Conservation (phyloP, 2,113 vertebrate species). For the Salvator merianae region DNA sequence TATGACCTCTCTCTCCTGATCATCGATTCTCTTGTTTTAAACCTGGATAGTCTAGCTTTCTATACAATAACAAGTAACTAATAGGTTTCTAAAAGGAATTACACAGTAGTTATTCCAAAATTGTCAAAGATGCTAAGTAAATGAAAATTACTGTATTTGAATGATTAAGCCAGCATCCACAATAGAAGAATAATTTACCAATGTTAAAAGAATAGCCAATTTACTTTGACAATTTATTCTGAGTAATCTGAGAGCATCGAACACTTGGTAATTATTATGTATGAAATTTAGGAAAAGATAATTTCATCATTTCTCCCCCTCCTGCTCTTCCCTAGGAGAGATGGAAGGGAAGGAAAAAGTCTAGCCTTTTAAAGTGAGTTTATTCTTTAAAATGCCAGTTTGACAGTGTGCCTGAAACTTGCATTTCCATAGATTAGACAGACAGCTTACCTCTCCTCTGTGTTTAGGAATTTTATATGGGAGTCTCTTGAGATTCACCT, state of each 20-base stretch:
- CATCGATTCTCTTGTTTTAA: constrained; percentile 55
- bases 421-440: constrained; percentile 58
- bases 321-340: constrained; percentile 8
- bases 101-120: constrained; percentile 57
- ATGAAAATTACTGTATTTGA: constrained; percentile 58
- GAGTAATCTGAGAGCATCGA: constrained; percentile 51
- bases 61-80: constrained; percentile 57
- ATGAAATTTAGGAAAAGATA: constrained; percentile 58
- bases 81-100: constrained; percentile 61
- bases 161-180: constrained; percentile 58
- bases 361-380: constrained; percentile 50
- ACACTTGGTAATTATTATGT: constrained; percentile 56
- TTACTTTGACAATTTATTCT: constrained; percentile 66
- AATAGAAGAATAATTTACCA: constrained; percentile 69
- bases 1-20: constrained; percentile 43
- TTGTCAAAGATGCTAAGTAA: constrained; percentile 60
- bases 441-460: constrained; percentile 55
- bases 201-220: constrained; percentile 70
- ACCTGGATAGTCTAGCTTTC: constrained; percentile 51
- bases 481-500: constrained; percentile 57
- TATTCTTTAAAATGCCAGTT: constrained; percentile 50
- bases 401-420: constrained; percentile 45
- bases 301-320: constrained; percentile 11
- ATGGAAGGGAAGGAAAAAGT: not conserved
- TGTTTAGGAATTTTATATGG: constrained; percentile 54